Conservation (phyloP, 2,113 vertebrate genomes). For the Phalacrocorax brasilianus region DNA sequence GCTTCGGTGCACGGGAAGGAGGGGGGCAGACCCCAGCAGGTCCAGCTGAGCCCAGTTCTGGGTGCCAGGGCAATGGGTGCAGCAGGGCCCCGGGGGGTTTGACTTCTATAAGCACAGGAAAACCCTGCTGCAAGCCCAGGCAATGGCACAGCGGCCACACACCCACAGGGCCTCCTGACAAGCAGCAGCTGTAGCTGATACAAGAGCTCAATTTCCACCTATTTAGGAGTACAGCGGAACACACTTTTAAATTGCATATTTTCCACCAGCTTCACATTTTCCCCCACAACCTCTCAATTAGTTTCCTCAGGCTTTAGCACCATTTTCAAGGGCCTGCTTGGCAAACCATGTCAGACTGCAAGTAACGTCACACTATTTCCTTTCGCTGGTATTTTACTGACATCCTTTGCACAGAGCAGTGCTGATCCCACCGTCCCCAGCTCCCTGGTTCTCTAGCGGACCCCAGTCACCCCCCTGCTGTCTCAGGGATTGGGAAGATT, state of each 20-base stretch:
- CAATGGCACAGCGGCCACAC: not conserved
- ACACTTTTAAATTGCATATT: not conserved
- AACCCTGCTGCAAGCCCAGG: not conserved
- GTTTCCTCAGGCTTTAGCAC: not conserved
- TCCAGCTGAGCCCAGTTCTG: no score
- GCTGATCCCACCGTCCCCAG: not conserved
- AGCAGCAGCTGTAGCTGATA: not conserved
- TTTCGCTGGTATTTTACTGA: not conserved
- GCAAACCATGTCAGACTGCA: not conserved
- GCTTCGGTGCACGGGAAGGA: not conserved
- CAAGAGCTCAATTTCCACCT: not conserved
- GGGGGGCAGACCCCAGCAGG: not conserved
- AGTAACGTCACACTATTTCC: not conserved
- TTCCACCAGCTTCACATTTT: not conserved
- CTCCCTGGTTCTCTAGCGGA: not conserved
- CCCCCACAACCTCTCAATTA: not conserved
- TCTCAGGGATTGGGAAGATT: no score
- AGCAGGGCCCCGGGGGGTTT: not conserved
- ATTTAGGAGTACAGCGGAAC: not conserved
- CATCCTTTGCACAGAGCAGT: not conserved
- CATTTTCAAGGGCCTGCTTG: not conserved
- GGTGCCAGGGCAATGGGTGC: not conserved
- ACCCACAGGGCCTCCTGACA: not conserved
- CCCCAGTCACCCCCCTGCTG: not conserved
- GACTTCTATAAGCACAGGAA: not conserved